Base-by-base conservation (phyloP, 1,140 invertebrate genomes). In the Drosophila arawakana region DNA sequence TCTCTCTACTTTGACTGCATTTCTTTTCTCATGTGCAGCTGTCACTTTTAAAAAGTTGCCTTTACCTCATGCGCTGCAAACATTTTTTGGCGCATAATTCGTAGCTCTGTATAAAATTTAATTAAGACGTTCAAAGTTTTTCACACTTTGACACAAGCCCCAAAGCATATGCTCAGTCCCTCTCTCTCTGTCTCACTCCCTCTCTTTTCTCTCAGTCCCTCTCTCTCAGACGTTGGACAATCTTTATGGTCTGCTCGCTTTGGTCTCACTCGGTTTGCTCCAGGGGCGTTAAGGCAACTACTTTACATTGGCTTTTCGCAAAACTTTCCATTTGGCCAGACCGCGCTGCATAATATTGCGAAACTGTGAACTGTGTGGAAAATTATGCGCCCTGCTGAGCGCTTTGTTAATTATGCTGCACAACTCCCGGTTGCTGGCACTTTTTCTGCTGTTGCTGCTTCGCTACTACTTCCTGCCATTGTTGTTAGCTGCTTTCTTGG, bases 51-150 rank as follows among this genome's bases (percentile, higher is more conserved):
- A 86, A 83, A 86, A 86, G 83, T 86, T 86, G 59, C 68, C 62
- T 52, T 70, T 69, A 55, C 68, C 70, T 68, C 52, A 35, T 18
- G 47, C 74, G 47, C 78, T 67, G 61, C 57, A 46, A 74, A 74
- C 7, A 30, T 30, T 30, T 49, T 66, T 66, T 73, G 59, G 58
- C 66, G 72, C 72, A 62, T 72, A 79, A 67, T 61, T 84, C 78
- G 68, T 72, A 55, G 75, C 75, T 81, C 74, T 81, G 67, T 76
- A 86, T 86, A 86, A 86, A 86, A 86, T 86, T 88, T 88, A 88
- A 88, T 88, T 88, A 88, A 88, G 84, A 88, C 84, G 80, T 80
- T 80, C 78, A 88, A 88, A 88, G 80, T 88, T 88, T 86, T 89
- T 88, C 82, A 86, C 82, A 86, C 82, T 86, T 86, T 86, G 82